Base-by-base conservation (phyloP, 1,140 invertebrate genomes). In the Diachasma alloeum region DNA sequence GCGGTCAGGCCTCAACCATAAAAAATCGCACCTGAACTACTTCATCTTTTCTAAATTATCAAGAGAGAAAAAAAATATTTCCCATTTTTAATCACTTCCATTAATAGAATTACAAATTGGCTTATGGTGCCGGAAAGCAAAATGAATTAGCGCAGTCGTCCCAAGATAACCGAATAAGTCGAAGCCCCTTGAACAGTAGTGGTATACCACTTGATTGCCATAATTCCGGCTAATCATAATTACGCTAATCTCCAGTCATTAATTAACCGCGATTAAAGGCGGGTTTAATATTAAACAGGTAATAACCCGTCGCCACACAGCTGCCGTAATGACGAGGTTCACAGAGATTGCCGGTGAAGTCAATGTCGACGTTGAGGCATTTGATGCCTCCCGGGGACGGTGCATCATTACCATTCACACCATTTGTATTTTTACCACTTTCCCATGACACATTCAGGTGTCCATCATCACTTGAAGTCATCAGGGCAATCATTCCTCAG, bases 191-290 rank as follows among this genome's bases (percentile, higher is more conserved):
- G 2, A 31, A 31, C 31, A 22, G 84, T 83, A 80, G 83, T 78
- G 84, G 31, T 31, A 31, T 31, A 31, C 84, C 85, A 84, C 83
- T 76, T 82, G 83, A 88, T 87, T 85, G 85, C 86, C 80, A 84
- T 87, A 89, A 89, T 88, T 88, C 84, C 83, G 81, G 83, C 83
- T 87, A 84, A 86, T 89, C 86, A 86, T 83, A 87, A 89, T 88
- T 88, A 87, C 83, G 83, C 84, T 89, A 88, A 88, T 89, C 85
- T 85, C 83, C 79, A 76, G 83, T 74, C 81, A 88, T 89, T 87
- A 89, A 89, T 89, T 89, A 87, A 81, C 81, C 77, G 36, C 80
- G 83, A 82, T 81, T 87, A 86, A 87, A 87, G 19, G 10, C 59
- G 84, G 85, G 86, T 75, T 81, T 83, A 81, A 80, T 84, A 88